Conservation (phyloP, 1,140 invertebrate genomes). For the Drosophila orosa region DNA sequence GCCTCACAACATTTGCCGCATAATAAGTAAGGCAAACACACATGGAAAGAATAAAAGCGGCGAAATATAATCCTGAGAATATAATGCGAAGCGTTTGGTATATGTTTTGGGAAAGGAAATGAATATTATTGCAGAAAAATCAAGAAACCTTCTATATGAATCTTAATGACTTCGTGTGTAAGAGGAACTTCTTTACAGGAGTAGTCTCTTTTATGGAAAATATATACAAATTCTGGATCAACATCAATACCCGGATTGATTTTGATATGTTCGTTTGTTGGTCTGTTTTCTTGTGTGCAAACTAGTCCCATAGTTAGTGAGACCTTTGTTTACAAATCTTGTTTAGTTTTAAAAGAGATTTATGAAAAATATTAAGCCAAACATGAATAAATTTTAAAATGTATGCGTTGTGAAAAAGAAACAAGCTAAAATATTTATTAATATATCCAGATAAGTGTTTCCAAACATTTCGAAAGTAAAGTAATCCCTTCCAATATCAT, state of each 20-base stretch:
- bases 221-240: not conserved
- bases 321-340: too few species aligned
- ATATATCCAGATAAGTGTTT: not conserved
- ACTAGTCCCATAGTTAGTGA: too few species aligned
- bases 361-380: not conserved
- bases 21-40: constrained; percentile 69
- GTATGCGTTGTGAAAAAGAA: not conserved
- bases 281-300: not conserved
- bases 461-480: not conserved
- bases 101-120: not conserved
- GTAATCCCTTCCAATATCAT: not conserved
- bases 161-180: not conserved
- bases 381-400: not conserved
- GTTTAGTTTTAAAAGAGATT: too few species aligned
- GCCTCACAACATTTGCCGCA: constrained; percentile 60
- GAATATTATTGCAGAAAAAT: constrained; percentile 6
- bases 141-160: not conserved
- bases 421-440: not conserved
- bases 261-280: too few species aligned
- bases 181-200: not conserved
- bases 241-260: too few species aligned
- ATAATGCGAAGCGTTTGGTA: not conserved
- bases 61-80: constrained; percentile 13
- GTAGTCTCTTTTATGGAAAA: not conserved
- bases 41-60: constrained; percentile 22